Conservation (phyloP, 2,797 vertebrate genomes). For the Hydrolagus colliei region DNA sequence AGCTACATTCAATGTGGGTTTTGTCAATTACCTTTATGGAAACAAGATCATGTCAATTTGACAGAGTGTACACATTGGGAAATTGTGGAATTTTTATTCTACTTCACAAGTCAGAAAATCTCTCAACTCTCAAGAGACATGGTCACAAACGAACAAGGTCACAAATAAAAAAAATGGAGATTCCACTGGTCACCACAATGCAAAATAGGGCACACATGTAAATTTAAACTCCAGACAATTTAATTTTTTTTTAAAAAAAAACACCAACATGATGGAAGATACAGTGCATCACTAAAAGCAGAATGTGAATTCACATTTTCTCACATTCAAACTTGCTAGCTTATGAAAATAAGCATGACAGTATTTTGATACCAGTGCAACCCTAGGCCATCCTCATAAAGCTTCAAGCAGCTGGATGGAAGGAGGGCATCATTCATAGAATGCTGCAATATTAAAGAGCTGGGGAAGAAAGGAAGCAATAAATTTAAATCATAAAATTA, state of each 20-base stretch:
- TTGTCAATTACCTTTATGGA: neutral
- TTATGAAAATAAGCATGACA: neutral
- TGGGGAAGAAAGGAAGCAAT: too few species aligned
- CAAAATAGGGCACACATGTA: too few species aligned
- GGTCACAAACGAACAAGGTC: neutral
- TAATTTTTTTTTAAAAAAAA: neutral
- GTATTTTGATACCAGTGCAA: neutral
- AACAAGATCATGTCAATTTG: conserved; percentile 5
- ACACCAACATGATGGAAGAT: neutral
- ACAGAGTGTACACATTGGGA: neutral
- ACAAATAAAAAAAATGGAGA: neutral
- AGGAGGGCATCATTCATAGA: neutral
- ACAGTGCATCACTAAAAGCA: neutral
- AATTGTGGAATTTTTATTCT: neutral
- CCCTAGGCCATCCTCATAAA: too few species aligned
- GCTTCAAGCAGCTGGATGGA: neutral
- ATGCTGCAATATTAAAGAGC: too few species aligned
- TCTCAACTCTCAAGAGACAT: neutral
- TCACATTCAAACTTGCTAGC: too few species aligned
- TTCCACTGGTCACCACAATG: neutral
- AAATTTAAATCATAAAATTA: too few species aligned
- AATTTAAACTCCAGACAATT: too few species aligned
- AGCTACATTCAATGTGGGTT: neutral
- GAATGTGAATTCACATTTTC: neutral
- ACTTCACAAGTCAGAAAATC: neutral